phyloP scores from a whole-genome alignment of 64 coral and sea anemone species.

The Actinia equina region DNA sequence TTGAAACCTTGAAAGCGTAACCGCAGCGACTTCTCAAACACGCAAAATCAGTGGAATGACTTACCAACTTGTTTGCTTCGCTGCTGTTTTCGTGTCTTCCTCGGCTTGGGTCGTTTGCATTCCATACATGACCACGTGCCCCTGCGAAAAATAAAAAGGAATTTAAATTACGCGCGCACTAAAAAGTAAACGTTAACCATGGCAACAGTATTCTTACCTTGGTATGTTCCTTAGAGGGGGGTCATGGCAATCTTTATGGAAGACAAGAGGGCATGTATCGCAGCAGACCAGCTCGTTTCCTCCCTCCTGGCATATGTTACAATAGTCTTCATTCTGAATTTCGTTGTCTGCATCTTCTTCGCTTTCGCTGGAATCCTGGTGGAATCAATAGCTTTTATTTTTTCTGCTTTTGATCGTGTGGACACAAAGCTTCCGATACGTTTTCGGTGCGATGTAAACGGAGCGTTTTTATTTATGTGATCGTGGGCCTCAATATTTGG shows the following conservation, averaged over 20 bases:
- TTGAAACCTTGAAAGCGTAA: too few species aligned
- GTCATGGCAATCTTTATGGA: conserved; percentile 85
- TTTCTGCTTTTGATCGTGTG: too few species aligned
- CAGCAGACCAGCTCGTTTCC: conserved; percentile 82
- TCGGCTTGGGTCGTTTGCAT: conserved; percentile 35
- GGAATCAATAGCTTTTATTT: background rate
- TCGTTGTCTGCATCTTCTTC: conserved; percentile 22
- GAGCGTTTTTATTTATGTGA: too few species aligned
- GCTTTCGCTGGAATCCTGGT: conserved; percentile 31
- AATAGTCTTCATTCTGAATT: conserved; percentile 67
- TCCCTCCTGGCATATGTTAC: conserved; percentile 73
- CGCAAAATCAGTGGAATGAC: background rate
- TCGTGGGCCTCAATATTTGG: too few species aligned
- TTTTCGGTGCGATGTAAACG: too few species aligned
- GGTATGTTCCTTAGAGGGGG: conserved; percentile 87
- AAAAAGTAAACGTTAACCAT: background rate
- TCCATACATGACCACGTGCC: conserved; percentile 54
- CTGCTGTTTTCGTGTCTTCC: conserved; percentile 7
- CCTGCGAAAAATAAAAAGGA: background rate
- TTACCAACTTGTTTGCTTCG: background rate
- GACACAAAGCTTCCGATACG: too few species aligned
- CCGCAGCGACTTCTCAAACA: too few species aligned
- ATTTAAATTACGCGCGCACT: background rate
- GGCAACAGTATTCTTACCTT: conserved; percentile 34
- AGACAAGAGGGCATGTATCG: conserved; percentile 87